These are phyloP conservation scores for Ectropis grisescens DNA, from an alignment of 1,140 invertebrate species.

Conservation along the genomic window DNA sequence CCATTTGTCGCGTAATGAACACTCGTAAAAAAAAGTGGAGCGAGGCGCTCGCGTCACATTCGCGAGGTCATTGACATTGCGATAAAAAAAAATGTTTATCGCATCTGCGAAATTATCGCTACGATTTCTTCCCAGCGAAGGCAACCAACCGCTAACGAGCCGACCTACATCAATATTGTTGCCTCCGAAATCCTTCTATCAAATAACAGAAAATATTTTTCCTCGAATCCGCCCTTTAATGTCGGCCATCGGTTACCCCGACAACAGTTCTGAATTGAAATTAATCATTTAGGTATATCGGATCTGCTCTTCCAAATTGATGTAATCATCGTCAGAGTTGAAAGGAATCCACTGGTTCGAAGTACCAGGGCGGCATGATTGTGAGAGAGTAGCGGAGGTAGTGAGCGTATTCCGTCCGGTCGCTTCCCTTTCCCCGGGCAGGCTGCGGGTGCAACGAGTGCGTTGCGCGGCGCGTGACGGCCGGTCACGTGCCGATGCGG, in stretches of 20 bases:
- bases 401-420: too few relatives aligned
- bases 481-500: constrained; percentile 19
- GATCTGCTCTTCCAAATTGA: too few relatives aligned
- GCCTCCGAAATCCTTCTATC: too few relatives aligned
- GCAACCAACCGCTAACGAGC: too few relatives aligned
- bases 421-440: constrained; percentile 1
- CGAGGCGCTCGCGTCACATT: constrained; percentile 7
- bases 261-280: too few relatives aligned
- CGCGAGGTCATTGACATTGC: constrained; percentile 14
- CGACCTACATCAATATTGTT: too few relatives aligned
- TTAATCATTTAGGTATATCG: too few relatives aligned
- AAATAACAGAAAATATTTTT: too few relatives aligned
- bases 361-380: constrained; percentile 1
- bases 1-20: constrained; percentile 7
- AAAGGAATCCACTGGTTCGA: not conserved
- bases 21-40: constrained; percentile 12
- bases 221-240: too few relatives aligned
- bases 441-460: constrained; percentile 11
- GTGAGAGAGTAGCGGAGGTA: not conserved
- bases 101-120: not conserved
- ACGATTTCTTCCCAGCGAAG: too few relatives aligned
- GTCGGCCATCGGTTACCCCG: too few relatives aligned
- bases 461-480: constrained; percentile 25
- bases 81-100: constrained; percentile 11
- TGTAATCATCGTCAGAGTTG: too few relatives aligned